phyloP scores from a whole-genome alignment of 64 coral and sea anemone species.

The Cladopsammia gracilis region DNA sequence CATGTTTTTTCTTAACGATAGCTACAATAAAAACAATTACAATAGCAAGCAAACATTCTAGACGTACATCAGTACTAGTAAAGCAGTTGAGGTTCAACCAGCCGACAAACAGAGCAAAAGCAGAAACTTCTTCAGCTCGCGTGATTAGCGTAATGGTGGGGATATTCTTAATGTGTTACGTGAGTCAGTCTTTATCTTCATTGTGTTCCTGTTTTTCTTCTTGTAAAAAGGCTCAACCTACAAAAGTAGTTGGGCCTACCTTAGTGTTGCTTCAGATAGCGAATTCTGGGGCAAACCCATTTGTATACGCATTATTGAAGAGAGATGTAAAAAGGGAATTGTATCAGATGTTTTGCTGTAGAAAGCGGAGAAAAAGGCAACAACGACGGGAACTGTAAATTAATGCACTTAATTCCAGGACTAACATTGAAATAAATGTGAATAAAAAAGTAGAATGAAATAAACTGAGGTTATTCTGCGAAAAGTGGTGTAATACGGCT shows the following conservation, averaged over 20 bases:
- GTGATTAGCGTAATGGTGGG: not conserved
- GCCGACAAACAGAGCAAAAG: not conserved
- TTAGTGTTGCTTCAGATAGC: not conserved
- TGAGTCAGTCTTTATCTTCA: not conserved
- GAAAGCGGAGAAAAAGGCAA: too few species aligned
- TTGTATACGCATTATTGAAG: not conserved
- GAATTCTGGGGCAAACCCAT: not conserved
- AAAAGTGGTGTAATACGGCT: too few species aligned
- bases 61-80: not conserved
- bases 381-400: too few species aligned
- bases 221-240: not conserved
- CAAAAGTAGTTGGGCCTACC: not conserved
- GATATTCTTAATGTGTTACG: conserved; percentile 15
- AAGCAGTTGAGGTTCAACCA: conserved; percentile 12
- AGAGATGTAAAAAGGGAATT: conserved; percentile 5
- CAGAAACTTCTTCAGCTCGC: not conserved
- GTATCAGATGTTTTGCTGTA: too few species aligned
- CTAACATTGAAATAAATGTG: too few species aligned
- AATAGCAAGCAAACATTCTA: not conserved
- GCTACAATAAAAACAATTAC: not conserved
- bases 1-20: not conserved
- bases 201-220: not conserved
- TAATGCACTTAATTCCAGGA: too few species aligned
- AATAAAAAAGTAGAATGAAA: too few species aligned
- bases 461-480: too few species aligned